Conservation (phyloP, 2,888 invertebrate species). For the Adelphocoris suturalis region DNA sequence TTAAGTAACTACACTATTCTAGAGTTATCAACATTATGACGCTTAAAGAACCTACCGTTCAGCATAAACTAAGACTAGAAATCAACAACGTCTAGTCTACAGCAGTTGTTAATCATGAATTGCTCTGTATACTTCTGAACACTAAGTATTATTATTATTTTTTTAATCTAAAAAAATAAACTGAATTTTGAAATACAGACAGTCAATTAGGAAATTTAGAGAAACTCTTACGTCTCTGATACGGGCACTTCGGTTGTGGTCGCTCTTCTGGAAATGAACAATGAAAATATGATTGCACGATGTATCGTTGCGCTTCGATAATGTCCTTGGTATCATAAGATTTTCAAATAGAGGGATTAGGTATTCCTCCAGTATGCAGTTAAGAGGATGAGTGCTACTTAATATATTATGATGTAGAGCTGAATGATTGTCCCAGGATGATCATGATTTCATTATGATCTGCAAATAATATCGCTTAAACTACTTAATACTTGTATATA, state of each 20-base stretch:
- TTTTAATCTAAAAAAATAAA: background rate
- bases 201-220: background rate
- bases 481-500: too few species aligned
- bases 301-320: background rate
- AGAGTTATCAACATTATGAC: background rate
- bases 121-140: too few species aligned
- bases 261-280: constrained; percentile 67
- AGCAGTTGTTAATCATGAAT: background rate
- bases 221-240: constrained; percentile 68
- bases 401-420: too few species aligned
- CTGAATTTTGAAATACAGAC: background rate
- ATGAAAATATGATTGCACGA: constrained; percentile 50
- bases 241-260: constrained; percentile 69
- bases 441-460: too few species aligned
- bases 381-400: too few species aligned
- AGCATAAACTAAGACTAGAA: background rate
- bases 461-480: too few species aligned
- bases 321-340: background rate
- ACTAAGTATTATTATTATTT: background rate
- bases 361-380: too few species aligned
- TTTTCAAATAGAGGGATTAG: too few species aligned
- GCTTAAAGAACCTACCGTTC: constrained; percentile 12
- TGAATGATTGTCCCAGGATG: too few species aligned
- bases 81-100: constrained; percentile 5
- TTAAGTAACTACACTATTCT: background rate